phyloP scores from a whole-genome alignment of 2,888 invertebrate genomes.

The Ligdia adustata region DNA sequence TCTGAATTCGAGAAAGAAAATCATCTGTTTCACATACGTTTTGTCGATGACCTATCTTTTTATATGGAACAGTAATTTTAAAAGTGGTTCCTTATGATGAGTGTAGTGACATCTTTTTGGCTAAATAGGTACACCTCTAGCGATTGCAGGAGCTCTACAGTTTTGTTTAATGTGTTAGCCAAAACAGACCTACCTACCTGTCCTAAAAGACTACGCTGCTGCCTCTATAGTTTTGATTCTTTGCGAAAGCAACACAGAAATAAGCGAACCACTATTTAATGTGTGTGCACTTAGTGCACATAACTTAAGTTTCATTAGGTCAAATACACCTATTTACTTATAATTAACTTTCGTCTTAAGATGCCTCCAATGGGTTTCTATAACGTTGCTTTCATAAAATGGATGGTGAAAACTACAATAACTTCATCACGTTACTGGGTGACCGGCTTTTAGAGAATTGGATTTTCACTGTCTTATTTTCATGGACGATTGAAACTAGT shows the following conservation, averaged over 20 bases:
- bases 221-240: too few species aligned
- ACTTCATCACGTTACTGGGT: conserved; percentile 28
- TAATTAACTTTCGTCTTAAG: conserved; percentile 14
- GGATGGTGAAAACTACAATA: conserved; percentile 19
- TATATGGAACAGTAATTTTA: too few species aligned
- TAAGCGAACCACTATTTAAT: too few species aligned
- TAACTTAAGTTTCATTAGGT: neutral
- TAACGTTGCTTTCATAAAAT: conserved; percentile 15
- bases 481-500: neutral
- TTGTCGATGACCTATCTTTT: too few species aligned
- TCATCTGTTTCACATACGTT: too few species aligned
- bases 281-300: neutral
- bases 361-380: conserved; percentile 12
- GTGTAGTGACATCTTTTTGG: too few species aligned
- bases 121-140: too few species aligned
- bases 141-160: too few species aligned
- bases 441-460: conserved; percentile 39
- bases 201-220: neutral
- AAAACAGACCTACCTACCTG: too few species aligned
- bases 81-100: too few species aligned
- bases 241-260: conserved; percentile 7
- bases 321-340: conserved; percentile 7
- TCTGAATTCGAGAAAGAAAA: too few species aligned
- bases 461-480: conserved; percentile 30
- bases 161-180: too few species aligned